Percentiles rank a stretch among this genome's conserved stretches.
phyloP scores from a whole-genome alignment of 2,113 vertebrate species.

The Sphaerodactylus townsendi region DNA sequence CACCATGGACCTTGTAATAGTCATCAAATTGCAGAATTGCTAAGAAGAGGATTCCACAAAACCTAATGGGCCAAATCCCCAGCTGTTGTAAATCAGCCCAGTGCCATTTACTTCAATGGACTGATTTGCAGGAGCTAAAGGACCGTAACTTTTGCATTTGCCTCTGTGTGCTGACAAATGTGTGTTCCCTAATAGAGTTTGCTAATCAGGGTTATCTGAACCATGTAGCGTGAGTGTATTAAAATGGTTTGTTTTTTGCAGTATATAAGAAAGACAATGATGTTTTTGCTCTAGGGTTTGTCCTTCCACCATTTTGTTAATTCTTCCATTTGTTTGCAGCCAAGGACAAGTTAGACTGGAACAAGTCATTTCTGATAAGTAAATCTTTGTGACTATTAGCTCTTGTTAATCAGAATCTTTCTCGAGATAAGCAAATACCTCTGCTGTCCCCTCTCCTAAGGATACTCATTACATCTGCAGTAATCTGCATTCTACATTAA shows the following conservation, averaged over 20 bases:
- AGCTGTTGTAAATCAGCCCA: conserved; percentile 14
- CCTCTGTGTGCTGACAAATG: neutral
- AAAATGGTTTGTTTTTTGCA: conserved; percentile 2
- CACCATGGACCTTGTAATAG: conserved; percentile 14
- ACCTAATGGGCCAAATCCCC: conserved; percentile 24
- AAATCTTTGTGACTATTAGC: neutral
- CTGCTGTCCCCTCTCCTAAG: neutral
- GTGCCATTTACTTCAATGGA: neutral
- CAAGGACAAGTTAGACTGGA: neutral
- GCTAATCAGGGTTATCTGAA: conserved; percentile 11
- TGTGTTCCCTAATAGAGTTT: conserved; percentile 10
- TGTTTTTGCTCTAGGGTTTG: neutral
- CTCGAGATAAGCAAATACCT: neutral
- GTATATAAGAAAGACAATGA: neutral
- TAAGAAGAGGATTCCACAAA: conserved; percentile 20
- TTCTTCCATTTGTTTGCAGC: neutral
- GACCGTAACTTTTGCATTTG: neutral
- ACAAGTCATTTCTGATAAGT: neutral
- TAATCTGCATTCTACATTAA: neutral
- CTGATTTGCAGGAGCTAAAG: conserved; percentile 3
- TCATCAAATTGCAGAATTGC: neutral
- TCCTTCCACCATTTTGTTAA: neutral
- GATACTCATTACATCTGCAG: neutral
- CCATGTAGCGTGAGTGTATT: neutral
- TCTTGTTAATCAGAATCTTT: neutral